Percentiles rank a stretch among this genome's conserved stretches.
Evolutionary conservation across 2,113 vertebrate species (phyloP).

Genomic region (Bombycilla garrulus): DNA sequence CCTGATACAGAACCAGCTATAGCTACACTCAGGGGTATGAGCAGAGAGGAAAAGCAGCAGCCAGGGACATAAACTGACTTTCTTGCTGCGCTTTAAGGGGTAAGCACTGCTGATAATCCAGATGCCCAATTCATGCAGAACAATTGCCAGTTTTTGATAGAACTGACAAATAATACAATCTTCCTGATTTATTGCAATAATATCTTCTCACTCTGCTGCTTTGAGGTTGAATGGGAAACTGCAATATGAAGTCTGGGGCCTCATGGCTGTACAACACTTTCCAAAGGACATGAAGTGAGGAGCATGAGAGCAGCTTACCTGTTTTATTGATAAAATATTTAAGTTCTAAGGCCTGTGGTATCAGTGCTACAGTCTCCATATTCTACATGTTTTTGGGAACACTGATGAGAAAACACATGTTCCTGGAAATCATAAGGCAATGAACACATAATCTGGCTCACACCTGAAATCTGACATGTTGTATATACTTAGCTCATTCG

Average conservation of each 20-base stretch:
- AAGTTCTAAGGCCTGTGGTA: not conserved
- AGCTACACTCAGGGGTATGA: not conserved
- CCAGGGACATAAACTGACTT: not conserved
- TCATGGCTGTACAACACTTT: conserved; percentile 10
- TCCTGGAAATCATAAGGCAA: not conserved
- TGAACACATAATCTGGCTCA: not conserved
- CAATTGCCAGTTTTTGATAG: not conserved
- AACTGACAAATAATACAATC: not conserved
- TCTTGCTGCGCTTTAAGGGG: not conserved
- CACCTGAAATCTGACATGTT: not conserved
- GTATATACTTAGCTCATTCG: not conserved
- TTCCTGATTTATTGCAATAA: not conserved
- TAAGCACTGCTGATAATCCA: not conserved
- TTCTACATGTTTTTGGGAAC: not conserved
- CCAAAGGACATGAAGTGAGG: not conserved
- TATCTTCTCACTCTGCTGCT: not conserved
- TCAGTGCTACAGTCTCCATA: not conserved
- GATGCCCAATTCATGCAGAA: not conserved
- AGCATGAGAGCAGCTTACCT: not conserved
- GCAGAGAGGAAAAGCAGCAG: not conserved
- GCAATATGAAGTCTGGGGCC: not conserved
- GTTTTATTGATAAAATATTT: not conserved
- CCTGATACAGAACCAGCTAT: not conserved
- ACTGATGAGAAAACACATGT: not conserved
- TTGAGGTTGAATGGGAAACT: conserved; percentile 10